Percentiles rank a stretch among this genome's conserved stretches.
phyloP scores from a whole-genome alignment of 2,888 invertebrate genomes.

The Polydesmus complanatus region DNA sequence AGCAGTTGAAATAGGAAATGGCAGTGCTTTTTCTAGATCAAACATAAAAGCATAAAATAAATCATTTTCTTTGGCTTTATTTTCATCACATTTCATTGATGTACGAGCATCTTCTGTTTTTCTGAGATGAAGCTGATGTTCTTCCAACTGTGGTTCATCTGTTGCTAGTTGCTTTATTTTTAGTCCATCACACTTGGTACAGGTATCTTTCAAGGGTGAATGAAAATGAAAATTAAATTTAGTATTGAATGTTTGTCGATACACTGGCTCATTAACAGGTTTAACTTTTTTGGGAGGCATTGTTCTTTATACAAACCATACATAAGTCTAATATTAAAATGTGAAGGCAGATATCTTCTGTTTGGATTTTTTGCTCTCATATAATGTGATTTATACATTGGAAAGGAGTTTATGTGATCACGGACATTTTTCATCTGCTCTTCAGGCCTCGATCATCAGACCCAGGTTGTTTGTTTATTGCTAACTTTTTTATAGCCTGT shows the following conservation, averaged over 20 bases:
- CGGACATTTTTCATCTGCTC: not conserved
- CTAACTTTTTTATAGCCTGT: not conserved
- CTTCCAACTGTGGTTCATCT: not conserved
- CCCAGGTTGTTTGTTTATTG: not conserved
- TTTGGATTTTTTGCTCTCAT: not conserved
- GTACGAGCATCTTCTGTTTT: not conserved
- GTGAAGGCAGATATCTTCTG: not conserved
- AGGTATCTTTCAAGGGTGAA: not conserved
- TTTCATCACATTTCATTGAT: not conserved
- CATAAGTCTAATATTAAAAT: not conserved
- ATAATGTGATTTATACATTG: not conserved
- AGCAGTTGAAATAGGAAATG: not conserved
- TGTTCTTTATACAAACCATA: not conserved
- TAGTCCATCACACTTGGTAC: not conserved
- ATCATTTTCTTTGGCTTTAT: not conserved
- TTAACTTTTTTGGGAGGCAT: not conserved
- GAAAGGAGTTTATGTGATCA: not conserved
- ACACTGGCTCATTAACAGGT: not conserved
- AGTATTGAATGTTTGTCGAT: not conserved
- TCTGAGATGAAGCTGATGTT: not conserved
- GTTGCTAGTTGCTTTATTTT: not conserved
- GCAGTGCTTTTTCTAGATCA: not conserved
- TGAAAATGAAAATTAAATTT: not conserved
- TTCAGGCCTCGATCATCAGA: not conserved
- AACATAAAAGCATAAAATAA: not conserved